A percentile compares a stretch with the other conserved stretches of the same genome.
Conservation (phyloP, 2,797 vertebrate genomes). For the Gadopsis marmoratus region DNA sequence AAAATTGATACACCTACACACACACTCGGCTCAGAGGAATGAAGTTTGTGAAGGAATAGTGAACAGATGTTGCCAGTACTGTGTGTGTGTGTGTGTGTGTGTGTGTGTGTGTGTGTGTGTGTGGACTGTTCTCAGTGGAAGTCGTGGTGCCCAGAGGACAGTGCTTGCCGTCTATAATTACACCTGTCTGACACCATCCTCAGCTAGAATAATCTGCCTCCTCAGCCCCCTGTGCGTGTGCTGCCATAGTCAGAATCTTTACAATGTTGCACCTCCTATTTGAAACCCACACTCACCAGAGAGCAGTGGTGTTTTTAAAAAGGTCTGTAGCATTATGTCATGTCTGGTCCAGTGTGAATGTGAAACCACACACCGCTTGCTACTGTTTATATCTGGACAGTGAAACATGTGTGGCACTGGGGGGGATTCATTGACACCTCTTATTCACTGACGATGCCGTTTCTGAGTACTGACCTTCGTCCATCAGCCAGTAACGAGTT, state of each 20-base stretch:
- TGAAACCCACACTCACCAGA: slow-evolving; percentile 66
- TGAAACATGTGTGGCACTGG: slow-evolving; percentile 64
- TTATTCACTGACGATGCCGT: slow-evolving; percentile 40
- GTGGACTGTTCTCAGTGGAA: slow-evolving; percentile 45
- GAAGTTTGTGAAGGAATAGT: slow-evolving; percentile 15
- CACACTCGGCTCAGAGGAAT: neutral
- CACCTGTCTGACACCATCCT: slow-evolving; percentile 78
- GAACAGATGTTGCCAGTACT: slow-evolving; percentile 18
- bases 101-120: slow-evolving; percentile 25
- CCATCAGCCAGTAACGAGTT: slow-evolving; percentile 4
- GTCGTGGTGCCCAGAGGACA: slow-evolving; percentile 46
- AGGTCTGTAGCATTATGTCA: slow-evolving; percentile 80
- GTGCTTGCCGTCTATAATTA: slow-evolving; percentile 84
- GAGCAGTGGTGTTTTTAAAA: slow-evolving; percentile 73
- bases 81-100: slow-evolving; percentile 14
- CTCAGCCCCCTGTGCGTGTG: slow-evolving; percentile 56
- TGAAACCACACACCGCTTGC: slow-evolving; percentile 73
- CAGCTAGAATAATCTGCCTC: slow-evolving; percentile 77
- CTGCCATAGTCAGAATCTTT: slow-evolving; percentile 62
- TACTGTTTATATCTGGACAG: slow-evolving; percentile 77
- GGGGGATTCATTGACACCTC: slow-evolving; percentile 59
- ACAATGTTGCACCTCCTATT: slow-evolving; percentile 74
- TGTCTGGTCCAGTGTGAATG: slow-evolving; percentile 78
- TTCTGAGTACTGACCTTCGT: slow-evolving; percentile 42
- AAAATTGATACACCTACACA: slow-evolving; percentile 8